Evolutionary conservation across 2,888 invertebrate species (phyloP).

Genomic region (Aricia artaxerxes): DNA sequence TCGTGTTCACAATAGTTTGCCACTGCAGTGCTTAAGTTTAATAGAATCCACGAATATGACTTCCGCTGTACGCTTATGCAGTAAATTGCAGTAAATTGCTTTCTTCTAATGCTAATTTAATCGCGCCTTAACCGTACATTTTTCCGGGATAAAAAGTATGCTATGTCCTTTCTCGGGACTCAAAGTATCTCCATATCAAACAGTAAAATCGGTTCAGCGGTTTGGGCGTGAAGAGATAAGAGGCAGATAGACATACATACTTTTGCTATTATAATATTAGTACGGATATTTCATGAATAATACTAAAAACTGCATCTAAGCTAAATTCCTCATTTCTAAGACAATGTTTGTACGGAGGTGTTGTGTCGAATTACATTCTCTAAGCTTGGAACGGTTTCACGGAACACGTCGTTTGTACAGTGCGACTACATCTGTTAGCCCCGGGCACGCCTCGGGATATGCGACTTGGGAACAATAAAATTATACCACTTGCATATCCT

Average conservation of each 20-base stretch:
- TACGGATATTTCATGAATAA: too few relatives aligned
- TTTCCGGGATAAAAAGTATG: too few relatives aligned
- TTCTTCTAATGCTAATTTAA: too few relatives aligned
- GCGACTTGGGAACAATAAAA: neutral
- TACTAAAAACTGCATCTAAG: neutral
- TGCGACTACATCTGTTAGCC: neutral
- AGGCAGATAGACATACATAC: too few relatives aligned
- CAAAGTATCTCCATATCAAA: too few relatives aligned
- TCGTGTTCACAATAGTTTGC: constrained; percentile 38
- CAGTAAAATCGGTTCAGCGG: too few relatives aligned
- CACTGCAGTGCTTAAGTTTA: neutral
- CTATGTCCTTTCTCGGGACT: too few relatives aligned
- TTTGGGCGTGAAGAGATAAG: too few relatives aligned
- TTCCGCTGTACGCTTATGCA: neutral
- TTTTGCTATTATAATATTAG: too few relatives aligned
- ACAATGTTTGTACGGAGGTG: neutral
- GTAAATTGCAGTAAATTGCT: too few relatives aligned
- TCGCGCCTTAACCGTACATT: too few relatives aligned
- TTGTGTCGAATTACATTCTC: neutral
- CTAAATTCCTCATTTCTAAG: neutral
- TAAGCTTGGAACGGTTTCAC: neutral
- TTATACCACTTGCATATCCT: neutral
- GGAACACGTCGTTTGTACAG: neutral
- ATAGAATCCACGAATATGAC: constrained; percentile 8
- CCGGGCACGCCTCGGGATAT: neutral